Conservation (phyloP, 2,113 vertebrate genomes). For the Xiphophorus hellerii region DNA sequence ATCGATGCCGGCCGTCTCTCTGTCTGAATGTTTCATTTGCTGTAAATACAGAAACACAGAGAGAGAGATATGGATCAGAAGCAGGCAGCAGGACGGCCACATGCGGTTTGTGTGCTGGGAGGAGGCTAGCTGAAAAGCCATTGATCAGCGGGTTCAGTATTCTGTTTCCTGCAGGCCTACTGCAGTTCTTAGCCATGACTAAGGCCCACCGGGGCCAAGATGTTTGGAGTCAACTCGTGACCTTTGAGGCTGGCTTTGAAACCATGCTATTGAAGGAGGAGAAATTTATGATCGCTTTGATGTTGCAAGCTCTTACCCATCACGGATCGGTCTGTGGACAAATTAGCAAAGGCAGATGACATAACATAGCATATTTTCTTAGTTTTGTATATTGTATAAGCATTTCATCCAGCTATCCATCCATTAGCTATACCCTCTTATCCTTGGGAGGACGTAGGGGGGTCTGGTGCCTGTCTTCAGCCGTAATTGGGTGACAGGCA, state of each 20-base stretch:
- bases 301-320: slow-evolving; percentile 61
- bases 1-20: slow-evolving; percentile 78
- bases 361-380: too few relatives aligned
- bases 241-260: slow-evolving; percentile 68
- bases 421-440: too few relatives aligned
- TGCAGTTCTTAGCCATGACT: slow-evolving; percentile 35
- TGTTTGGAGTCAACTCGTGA: slow-evolving; percentile 66
- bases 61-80: slow-evolving; percentile 77
- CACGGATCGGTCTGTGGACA: too few relatives aligned
- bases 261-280: slow-evolving; percentile 72
- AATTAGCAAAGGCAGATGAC: too few relatives aligned
- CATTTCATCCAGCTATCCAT: too few relatives aligned
- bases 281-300: slow-evolving; percentile 66
- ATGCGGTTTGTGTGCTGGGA: slow-evolving; percentile 67
- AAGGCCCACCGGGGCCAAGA: slow-evolving; percentile 60
- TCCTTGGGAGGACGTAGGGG: too few relatives aligned
- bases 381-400: too few relatives aligned
- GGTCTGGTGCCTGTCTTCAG: too few relatives aligned
- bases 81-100: slow-evolving; percentile 64
- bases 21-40: slow-evolving; percentile 80
- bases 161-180: slow-evolving; percentile 61
- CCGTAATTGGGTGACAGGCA: too few relatives aligned
- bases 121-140: slow-evolving; percentile 71
- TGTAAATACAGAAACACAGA: slow-evolving; percentile 80
- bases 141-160: slow-evolving; percentile 76